Conservation (phyloP, 1,140 invertebrate species). For the Calosoma granatense region DNA sequence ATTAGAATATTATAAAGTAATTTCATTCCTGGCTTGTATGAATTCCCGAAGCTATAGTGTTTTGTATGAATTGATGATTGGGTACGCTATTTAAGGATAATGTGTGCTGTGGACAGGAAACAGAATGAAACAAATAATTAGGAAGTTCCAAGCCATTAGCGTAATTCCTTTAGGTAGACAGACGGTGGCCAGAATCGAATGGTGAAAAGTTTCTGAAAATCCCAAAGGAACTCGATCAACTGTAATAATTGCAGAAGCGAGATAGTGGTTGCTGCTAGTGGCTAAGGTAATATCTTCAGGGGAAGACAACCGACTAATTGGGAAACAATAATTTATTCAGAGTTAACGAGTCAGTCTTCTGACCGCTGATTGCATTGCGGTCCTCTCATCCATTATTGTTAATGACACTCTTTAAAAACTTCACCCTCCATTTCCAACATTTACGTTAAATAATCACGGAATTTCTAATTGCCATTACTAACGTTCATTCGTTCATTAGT, state of each 20-base stretch:
- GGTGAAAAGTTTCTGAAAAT: neutral
- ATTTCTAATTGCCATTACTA: neutral
- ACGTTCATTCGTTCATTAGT: too few relatives aligned
- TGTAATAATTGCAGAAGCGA: neutral
- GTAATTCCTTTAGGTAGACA: neutral
- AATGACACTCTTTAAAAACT: slow-evolving; percentile 7
- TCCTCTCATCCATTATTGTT: slow-evolving; percentile 7
- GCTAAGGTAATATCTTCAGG: slow-evolving; percentile 1
- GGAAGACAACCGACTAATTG: neutral
- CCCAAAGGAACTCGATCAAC: neutral
- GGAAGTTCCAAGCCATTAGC: neutral
- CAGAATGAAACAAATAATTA: slow-evolving; percentile 4
- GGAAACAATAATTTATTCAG: slow-evolving; percentile 9
- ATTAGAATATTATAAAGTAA: too few relatives aligned
- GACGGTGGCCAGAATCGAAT: neutral
- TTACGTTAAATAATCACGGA: slow-evolving; percentile 5
- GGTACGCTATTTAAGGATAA: too few relatives aligned
- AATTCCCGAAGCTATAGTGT: too few relatives aligned
- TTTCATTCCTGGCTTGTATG: too few relatives aligned
- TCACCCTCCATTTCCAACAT: neutral
- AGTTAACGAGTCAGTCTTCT: neutral
- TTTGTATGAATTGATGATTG: too few relatives aligned
- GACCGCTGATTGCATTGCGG: slow-evolving; percentile 2
- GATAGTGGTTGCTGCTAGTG: neutral
- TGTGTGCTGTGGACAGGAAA: too few relatives aligned